Base-by-base conservation (phyloP, 2,113 vertebrate species). In the Bos indicus region DNA sequence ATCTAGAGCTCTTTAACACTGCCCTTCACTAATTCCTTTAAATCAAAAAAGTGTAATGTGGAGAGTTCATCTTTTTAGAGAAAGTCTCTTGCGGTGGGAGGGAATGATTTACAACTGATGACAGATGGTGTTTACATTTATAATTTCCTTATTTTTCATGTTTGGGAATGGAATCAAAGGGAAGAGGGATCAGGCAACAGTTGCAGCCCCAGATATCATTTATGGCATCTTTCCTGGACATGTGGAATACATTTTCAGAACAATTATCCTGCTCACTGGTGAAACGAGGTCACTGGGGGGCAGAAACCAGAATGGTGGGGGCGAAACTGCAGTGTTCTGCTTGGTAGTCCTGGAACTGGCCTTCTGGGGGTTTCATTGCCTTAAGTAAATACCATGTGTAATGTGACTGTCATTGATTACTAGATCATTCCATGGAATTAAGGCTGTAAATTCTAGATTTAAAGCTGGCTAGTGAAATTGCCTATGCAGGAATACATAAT, bases 41-140 rank as follows among this genome's bases (percentile, higher is more conserved):
- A 78, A 95, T 89, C 83, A 83, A 81, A 62, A 77, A 59, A 8
- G 51, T 54, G 25, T 71, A 59, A 94, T 57, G 16, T 46, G 14
- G 48, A 64, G 28, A 95, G 64, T 71, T 84, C 67, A 0, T 40
- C 43, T 90, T 91, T 52, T 74, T 7, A 80, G 26, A 95, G 40
- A 94, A 88, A 81, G 33, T 30, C 67, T 71, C 59, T 82, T 28
- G 12, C 3, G 11, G 28, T 84, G 4, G 54, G 36, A 96, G 25
- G 23, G 52, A 46, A 96, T 88, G 33, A 92, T 92, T 96, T 95
- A 33, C 28, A 82, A 56, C 16, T 82, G 43, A 90, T 88, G 88
- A 88, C 88, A 92, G 56, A 92, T 88, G 59, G 40, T 92, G 36
- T 96, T 97, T 94, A 87, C 82, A 77, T 88, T 95, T 82, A 81